These are phyloP conservation scores for Zeus faber DNA, from an alignment of 2,113 vertebrate genomes.

Conservation along the genomic window DNA sequence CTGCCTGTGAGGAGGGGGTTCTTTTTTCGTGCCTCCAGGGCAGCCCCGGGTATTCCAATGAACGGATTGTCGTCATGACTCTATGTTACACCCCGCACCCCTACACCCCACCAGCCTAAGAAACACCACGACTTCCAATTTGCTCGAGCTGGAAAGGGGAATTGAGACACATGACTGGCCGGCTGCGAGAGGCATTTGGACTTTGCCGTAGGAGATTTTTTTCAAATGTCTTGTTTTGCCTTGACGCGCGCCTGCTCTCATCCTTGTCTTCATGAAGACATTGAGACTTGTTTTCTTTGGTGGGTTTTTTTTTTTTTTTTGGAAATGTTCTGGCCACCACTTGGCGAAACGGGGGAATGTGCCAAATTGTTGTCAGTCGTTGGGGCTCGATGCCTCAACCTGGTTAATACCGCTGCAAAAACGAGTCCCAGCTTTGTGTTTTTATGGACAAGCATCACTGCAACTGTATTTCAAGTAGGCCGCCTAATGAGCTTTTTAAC, in stretches of 20 bases:
- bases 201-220: conserved; percentile 39
- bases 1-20: too few relatives aligned
- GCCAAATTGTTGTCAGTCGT: conserved; percentile 65
- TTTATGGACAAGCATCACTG: conserved; percentile 78
- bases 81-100: too few relatives aligned
- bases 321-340: conserved; percentile 55
- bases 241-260: conserved; percentile 26
- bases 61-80: too few relatives aligned
- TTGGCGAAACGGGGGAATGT: conserved; percentile 34
- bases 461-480: conserved; percentile 75
- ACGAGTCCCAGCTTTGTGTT: conserved; percentile 65
- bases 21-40: too few relatives aligned
- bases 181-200: conserved; percentile 26
- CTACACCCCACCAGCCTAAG: too few relatives aligned
- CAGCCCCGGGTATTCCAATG: too few relatives aligned
- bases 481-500: conserved; percentile 78
- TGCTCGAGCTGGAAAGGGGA: too few relatives aligned
- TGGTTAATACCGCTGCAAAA: conserved; percentile 62
- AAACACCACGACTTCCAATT: too few relatives aligned
- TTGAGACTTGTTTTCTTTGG: conserved; percentile 55
- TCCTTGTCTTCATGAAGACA: conserved; percentile 53
- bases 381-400: conserved; percentile 58
- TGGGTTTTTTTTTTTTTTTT: conserved; percentile 53
- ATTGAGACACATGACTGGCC: too few relatives aligned
- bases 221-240: conserved; percentile 29